These are phyloP conservation scores for Leptonema lineaticorne DNA, from an alignment of 1,140 invertebrate genomes.

Conservation along the genomic window DNA sequence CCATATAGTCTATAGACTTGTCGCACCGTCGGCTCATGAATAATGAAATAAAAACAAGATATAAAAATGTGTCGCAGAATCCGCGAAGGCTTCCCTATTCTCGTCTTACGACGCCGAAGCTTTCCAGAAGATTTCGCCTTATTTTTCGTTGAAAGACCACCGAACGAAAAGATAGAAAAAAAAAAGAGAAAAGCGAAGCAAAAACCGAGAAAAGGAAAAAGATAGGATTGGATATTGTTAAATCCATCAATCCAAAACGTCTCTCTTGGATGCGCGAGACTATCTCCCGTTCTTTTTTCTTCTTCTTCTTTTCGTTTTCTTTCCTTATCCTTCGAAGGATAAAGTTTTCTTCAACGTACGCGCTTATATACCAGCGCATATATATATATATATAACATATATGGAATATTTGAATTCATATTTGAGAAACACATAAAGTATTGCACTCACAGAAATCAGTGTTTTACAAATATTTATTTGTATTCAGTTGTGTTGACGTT, in stretches of 20 bases:
- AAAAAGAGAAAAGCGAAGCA: background rate
- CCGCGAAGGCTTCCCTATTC: too few relatives aligned
- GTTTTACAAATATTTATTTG: background rate
- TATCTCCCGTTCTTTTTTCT: conserved; percentile 14
- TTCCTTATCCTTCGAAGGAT: too few relatives aligned
- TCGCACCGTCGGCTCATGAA: background rate
- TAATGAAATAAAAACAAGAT: conserved; percentile 13
- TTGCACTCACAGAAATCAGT: background rate
- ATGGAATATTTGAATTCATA: too few relatives aligned
- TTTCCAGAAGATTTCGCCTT: background rate
- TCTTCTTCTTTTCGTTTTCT: too few relatives aligned
- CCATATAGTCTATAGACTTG: background rate
- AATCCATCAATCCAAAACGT: conserved; percentile 25
- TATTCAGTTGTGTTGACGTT: too few relatives aligned
- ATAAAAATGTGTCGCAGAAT: conserved; percentile 7
- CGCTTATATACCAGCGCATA: too few relatives aligned
- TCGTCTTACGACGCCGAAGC: background rate
- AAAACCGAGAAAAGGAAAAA: background rate
- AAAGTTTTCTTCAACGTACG: too few relatives aligned
- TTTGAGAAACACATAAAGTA: background rate
- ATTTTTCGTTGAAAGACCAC: background rate
- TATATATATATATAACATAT: too few relatives aligned
- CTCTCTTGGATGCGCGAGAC: background rate
- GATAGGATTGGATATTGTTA: conserved; percentile 25
- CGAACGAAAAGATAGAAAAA: background rate